These are phyloP conservation scores for Alcis repandata DNA, from an alignment of 2,888 invertebrate species.

Conservation along the genomic window DNA sequence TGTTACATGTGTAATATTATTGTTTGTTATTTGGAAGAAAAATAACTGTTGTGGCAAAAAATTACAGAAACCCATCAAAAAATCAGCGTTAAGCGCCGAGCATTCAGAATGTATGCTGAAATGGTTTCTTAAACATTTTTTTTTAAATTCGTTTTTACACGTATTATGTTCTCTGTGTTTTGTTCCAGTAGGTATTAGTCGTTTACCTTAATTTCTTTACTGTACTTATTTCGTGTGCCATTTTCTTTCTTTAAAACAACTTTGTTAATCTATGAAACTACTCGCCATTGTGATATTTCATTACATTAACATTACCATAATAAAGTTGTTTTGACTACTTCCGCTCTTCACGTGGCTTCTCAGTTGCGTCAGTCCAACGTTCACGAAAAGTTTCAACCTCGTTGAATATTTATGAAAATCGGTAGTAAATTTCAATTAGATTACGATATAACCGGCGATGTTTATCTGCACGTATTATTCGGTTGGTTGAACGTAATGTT, in stretches of 20 bases:
- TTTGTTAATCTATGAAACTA: no score
- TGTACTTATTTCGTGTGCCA: no score
- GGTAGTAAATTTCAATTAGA: conserved; percentile 73
- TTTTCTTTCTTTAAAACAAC: no score
- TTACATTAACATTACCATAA: background rate
- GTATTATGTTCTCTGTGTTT: no score
- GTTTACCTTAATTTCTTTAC: no score
- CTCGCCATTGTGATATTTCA: background rate
- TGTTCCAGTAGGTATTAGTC: no score
- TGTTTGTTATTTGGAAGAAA: background rate
- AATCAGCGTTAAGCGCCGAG: no score
- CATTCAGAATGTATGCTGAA: no score
- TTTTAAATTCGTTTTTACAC: no score
- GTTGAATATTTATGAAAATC: conserved; percentile 77
- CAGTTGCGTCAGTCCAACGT: conserved; percentile 29
- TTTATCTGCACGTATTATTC: conserved; percentile 40
- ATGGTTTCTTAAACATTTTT: no score
- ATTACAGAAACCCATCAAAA: no score
- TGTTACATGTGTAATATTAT: background rate
- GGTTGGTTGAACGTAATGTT: conserved; percentile 47
- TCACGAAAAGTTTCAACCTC: conserved; percentile 64
- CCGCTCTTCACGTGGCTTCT: background rate
- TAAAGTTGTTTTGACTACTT: background rate
- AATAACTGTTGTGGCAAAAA: background rate
- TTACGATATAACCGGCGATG: conserved; percentile 39